phyloP scores from a whole-genome alignment of 2,888 invertebrate species.

The Papilio demoleus region DNA sequence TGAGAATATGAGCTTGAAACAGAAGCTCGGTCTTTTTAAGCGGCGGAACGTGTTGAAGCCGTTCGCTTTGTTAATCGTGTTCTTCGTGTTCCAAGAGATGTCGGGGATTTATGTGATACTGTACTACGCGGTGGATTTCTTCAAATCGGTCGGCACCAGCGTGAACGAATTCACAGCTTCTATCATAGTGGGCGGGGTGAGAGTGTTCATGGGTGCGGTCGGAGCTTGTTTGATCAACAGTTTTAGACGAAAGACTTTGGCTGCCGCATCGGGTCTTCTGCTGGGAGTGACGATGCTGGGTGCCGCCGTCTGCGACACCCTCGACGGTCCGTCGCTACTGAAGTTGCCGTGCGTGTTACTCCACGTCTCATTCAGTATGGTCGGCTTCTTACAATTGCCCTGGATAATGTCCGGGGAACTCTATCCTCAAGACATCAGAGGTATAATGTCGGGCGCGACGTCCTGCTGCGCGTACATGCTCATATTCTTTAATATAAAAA shows the following conservation, averaged over 20 bases:
- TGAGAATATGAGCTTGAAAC: conserved; percentile 67
- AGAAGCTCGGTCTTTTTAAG: conserved; percentile 73
- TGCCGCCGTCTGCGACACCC: conserved; percentile 83
- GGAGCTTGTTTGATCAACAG: conserved; percentile 87
- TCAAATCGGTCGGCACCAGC: conserved; percentile 86
- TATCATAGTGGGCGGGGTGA: conserved; percentile 86
- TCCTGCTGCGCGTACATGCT: conserved; percentile 87
- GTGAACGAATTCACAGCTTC: conserved; percentile 87
- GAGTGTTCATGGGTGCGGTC: conserved; percentile 86
- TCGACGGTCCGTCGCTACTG: conserved; percentile 78
- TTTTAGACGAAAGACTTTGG: conserved; percentile 85
- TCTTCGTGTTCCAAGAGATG: conserved; percentile 88
- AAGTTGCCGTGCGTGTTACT: conserved; percentile 85
- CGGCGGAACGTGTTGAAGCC: conserved; percentile 86
- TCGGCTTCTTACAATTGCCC: conserved; percentile 88
- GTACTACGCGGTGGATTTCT: conserved; percentile 88
- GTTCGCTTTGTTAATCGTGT: conserved; percentile 85
- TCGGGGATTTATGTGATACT: conserved; percentile 89
- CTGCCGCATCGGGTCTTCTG: conserved; percentile 86
- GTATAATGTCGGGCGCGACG: conserved; percentile 87
- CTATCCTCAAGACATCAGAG: conserved; percentile 87
- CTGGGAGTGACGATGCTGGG: conserved; percentile 86
- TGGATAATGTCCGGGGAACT: conserved; percentile 90
- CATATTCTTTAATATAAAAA: conserved; percentile 88
- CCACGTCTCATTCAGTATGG: conserved; percentile 89